phyloP scores from a whole-genome alignment of 1,140 invertebrate species.

The Heliconius nattereri region DNA sequence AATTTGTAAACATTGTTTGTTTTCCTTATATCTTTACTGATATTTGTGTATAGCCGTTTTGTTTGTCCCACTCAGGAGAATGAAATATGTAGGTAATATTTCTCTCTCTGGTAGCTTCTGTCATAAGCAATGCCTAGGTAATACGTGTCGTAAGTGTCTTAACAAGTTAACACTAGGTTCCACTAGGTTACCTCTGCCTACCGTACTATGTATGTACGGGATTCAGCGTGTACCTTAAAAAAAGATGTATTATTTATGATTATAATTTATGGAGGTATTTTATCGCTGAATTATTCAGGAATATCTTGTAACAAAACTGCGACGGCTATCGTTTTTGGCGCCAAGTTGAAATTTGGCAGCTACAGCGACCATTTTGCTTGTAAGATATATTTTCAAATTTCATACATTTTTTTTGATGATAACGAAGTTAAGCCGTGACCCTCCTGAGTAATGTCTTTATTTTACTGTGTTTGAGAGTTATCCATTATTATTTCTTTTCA shows the following conservation, averaged over 20 bases:
- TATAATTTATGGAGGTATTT: neutral
- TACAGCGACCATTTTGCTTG: neutral
- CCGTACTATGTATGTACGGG: neutral
- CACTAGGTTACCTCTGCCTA: neutral
- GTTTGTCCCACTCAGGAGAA: neutral
- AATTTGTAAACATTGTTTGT: neutral
- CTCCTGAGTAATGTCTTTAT: neutral
- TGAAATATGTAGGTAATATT: neutral
- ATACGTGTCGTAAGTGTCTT: too few species aligned
- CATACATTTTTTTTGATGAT: neutral
- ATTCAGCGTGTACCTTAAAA: neutral
- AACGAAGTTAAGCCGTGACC: neutral
- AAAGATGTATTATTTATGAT: neutral
- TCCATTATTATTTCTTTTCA: too few species aligned
- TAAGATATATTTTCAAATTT: neutral
- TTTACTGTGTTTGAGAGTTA: too few species aligned
- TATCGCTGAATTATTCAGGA: neutral
- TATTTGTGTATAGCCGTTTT: neutral
- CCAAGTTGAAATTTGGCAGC: slow-evolving; percentile 4
- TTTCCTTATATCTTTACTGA: neutral
- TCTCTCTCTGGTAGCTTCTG: too few species aligned
- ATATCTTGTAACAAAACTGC: neutral
- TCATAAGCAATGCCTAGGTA: too few species aligned
- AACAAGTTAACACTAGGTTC: neutral
- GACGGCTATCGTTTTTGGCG: neutral